Base-by-base conservation (phyloP, 2,113 vertebrate species). In the Erythrocercus mccallii region DNA sequence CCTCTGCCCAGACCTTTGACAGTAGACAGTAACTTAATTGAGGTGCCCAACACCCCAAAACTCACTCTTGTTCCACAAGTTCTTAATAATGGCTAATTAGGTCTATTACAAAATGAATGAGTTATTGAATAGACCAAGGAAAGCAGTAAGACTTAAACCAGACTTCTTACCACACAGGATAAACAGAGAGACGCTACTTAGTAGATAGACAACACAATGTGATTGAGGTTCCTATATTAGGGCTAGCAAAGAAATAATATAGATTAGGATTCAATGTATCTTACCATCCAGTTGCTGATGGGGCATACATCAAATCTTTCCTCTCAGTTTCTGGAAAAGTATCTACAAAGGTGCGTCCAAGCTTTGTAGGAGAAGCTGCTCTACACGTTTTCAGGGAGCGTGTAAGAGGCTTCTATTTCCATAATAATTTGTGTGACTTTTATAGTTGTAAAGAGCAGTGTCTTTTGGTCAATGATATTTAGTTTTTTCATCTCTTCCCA, bases 41-140 rank as follows among this genome's bases (percentile, higher is more conserved):
- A 45, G 27, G 8, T 47, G n/a, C 21, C 22, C 28, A 33, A 12
- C 78, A 56, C 17, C 78, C 28, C 28, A 57, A 81, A 81, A 56
- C 6, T 38, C 40, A 37, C 17, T 33, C n/a, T 66, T 0, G 1
- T 56, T 57, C 35, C 1, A 0, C 8, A 68, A 21, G 13, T 22
- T 57, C 22, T 33, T 68, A 25, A 56, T 31, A 66, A 56, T 12
- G 22, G 10, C n/a, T 1, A 0, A 13, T 68, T 33, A 47, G 42
- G 12, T 27, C 28, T 68, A 11, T 33, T 38, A 15, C 25, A 33
- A 57, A 66, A 56, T 37, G 21, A 56, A 21, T 21, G 2, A 33
- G 33, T 57, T 38, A 25, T 81, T 57, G 42, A 81, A 47, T 27
- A 57, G 42, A 47, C 22, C 13, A 33, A 47, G 62, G 28, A 57